Evolutionary conservation across 2,888 invertebrate genomes (phyloP), one percentile per base, ranked within the genome.

Genomic region (Agriotes lineatus): DNA sequence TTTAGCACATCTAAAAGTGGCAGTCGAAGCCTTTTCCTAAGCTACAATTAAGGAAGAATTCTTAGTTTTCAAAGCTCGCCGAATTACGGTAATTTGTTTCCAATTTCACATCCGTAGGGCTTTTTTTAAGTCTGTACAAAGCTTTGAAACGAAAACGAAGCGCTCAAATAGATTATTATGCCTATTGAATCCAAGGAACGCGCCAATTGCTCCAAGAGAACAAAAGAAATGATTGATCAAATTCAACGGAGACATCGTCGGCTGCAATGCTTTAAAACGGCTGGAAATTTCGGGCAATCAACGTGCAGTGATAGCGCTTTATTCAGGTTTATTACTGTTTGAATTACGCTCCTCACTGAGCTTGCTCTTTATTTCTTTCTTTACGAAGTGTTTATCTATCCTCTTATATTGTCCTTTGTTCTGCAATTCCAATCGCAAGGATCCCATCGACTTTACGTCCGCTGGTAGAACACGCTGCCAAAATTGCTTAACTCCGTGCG

Each of bases 321-420:
- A 56, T 54, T 35, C 22, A 60, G 25, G 67, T 61, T 67, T 67
- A 67, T 67, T 67, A 67, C 67, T 61, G 56, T 67, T 67, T 61
- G 67, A 67, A 67, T 67, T 67, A 61, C 67, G 67, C 22, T 45
- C 67, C 60, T 52, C 45, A 56, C 22, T 48, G 22, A 42, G 67
- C 45, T 65, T 22, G 65, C 58, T 69, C 72, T 64, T 72, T 72
- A 73, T 74, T 73, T 71, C 67, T 63, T 70, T 73, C 74, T 70
- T 70, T 71, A 75, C 69, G 70, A 68, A 69, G 75, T 66, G 67
- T 69, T 66, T 69, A 71, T 69, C 71, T 66, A 65, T 69, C 65
- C 62, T 65, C 66, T 71, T 71, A 71, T 65, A 68, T 69, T 65
- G 65, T 69, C 65, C 64, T 61, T 65, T 68, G 68, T 64, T 59